A percentile compares a stretch with the other conserved stretches of the same genome.
phyloP scores from a whole-genome alignment of 2,888 invertebrate genomes.

The Tachina grossa region DNA sequence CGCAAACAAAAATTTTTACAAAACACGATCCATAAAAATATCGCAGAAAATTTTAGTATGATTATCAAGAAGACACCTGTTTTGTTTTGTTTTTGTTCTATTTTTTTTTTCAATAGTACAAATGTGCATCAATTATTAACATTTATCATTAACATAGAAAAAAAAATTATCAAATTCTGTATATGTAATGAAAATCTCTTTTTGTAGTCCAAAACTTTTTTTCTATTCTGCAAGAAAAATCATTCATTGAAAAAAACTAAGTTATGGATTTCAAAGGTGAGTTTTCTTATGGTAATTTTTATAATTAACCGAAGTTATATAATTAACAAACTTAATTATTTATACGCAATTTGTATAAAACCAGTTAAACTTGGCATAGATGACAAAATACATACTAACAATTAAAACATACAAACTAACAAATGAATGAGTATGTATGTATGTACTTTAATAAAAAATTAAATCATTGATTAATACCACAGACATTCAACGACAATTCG shows the following conservation, averaged over 20 bases:
- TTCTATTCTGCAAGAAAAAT: no score
- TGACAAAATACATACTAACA: conserved; percentile 36
- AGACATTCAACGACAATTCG: conserved; percentile 59
- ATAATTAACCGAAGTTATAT: conserved; percentile 36
- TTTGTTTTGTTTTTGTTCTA: no score
- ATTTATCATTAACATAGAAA: not conserved
- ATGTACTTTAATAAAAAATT: not conserved
- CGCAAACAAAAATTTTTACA: no score
- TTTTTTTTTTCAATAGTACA: not conserved
- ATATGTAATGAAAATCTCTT: not conserved
- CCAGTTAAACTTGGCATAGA: conserved; percentile 50
- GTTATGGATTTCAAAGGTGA: conserved; percentile 39
- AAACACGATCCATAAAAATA: no score
- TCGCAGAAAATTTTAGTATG: no score
- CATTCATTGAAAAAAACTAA: not conserved
- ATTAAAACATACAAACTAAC: conserved; percentile 9
- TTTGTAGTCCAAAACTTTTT: not conserved
- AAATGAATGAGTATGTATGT: no score
- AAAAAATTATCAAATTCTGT: not conserved
- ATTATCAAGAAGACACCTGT: no score
- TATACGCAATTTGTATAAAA: conserved; percentile 27
- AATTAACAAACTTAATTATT: conserved; percentile 28
- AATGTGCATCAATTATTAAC: not conserved
- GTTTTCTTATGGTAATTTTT: conserved; percentile 5
- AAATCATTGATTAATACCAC: conserved; percentile 36